Base-by-base conservation (phyloP, 2,797 vertebrate species). In the Coregonus suidteri region DNA sequence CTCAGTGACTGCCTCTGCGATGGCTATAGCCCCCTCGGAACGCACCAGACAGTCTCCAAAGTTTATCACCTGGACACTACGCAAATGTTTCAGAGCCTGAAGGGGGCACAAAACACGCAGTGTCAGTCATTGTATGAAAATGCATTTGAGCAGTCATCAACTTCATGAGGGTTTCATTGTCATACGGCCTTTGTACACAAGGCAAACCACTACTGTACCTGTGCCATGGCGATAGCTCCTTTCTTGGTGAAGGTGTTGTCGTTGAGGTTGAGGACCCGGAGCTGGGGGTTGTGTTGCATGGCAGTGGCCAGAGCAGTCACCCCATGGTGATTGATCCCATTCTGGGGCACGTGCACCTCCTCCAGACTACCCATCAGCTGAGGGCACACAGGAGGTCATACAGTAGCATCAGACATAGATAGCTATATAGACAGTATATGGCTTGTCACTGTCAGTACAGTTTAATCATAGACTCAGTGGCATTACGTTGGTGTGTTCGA, bases 191-290 rank as follows among this genome's bases (percentile, higher is more conserved):
- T 47, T 0, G 9, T 47, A 47, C 41, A 3, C 9, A 11, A 47
- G 41, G 34, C 18, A 52, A 4, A 13, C 41, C 25, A 52, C 35
- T 4, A 62, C 16, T 75, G 88, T 91, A 99, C 98, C 94, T 96
- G 92, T 41, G 97, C 98, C 98, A 99, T 99, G 85, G 97, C 97
- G 54, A 96, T 84, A 0, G 96, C 98, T 4, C 98, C 98, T 87
- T 94, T 97, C 85, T 98, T 97, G 0, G 98, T 97, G 91, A 99
- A 99, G 69, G 98, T 99, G 92, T 99, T 99, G 92, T 99, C 98
- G 1, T 99, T 99, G 85, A 99, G 93, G 91, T 99, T 99, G 89
- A 99, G 94, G 83, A 97, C 93, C 2, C 95, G 95, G 53, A 99
- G 93, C 82, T 94, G 86, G 0, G 95, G 85, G 90, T 97, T 99